Conservation (phyloP, 1,140 invertebrate genomes). For the Dreissena rostriformis region DNA sequence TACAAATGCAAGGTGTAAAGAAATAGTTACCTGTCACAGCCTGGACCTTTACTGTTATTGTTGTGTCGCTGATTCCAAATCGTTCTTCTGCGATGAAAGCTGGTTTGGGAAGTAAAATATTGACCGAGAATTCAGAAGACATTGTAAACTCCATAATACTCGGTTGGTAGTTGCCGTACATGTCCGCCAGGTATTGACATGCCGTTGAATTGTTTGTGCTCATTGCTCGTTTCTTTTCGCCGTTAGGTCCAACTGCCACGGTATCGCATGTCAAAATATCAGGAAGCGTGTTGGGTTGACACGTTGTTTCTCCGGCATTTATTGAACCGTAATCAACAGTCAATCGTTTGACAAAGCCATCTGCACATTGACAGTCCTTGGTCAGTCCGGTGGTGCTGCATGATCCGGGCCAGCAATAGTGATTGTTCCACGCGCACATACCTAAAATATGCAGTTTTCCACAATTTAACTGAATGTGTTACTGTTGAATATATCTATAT, state of each 20-base stretch:
- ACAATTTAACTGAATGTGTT: no score
- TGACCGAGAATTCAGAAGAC: background rate
- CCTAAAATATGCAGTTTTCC: no score
- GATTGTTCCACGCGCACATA: background rate
- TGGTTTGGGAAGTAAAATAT: background rate
- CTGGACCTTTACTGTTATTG: background rate
- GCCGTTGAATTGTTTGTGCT: background rate
- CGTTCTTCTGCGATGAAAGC: background rate
- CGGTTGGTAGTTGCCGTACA: background rate
- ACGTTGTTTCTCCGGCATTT: background rate
- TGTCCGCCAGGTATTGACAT: background rate
- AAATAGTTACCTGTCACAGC: background rate
- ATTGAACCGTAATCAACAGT: no score
- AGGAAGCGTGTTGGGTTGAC: background rate
- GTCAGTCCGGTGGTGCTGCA: background rate
- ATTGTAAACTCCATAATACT: background rate
- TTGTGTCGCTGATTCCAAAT: background rate
- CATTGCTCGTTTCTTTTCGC: background rate
- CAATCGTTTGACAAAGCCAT: background rate
- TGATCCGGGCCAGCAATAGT: background rate
- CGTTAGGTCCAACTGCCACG: background rate
- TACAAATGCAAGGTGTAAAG: no score
- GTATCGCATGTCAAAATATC: background rate
- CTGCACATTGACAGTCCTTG: background rate
- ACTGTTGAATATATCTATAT: no score